These are phyloP conservation scores for Decapterus maruadsi DNA, from an alignment of 2,797 vertebrate species.

Conservation along the genomic window DNA sequence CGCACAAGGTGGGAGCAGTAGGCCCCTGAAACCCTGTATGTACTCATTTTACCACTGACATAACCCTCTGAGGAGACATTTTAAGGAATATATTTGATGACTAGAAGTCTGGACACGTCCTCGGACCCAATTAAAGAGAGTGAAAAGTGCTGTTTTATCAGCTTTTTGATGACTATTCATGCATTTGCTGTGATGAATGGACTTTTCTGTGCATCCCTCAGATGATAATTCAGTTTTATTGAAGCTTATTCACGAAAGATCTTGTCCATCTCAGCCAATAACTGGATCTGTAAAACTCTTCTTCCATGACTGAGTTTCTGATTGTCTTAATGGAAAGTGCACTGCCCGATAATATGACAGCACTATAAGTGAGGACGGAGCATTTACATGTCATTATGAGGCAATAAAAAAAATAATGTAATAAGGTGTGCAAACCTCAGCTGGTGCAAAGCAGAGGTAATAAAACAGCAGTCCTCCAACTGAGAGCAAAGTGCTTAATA, in stretches of 20 bases:
- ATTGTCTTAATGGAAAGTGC: constrained; percentile 21
- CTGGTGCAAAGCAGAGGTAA: not conserved
- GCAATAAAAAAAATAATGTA: constrained; percentile 14
- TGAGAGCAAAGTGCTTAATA: not conserved
- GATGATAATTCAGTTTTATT: constrained; percentile 31
- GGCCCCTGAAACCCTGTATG: too few species aligned
- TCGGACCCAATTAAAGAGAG: constrained; percentile 35
- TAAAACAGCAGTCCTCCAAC: not conserved
- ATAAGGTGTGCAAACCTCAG: constrained; percentile 14
- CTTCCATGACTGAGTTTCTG: not conserved
- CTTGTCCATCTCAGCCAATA: not conserved
- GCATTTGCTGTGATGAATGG: constrained; percentile 17
- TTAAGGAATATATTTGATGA: constrained; percentile 22
- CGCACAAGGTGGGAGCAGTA: too few species aligned
- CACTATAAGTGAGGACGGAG: constrained; percentile 8
- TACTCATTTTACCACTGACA: not conserved
- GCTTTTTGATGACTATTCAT: constrained; percentile 53
- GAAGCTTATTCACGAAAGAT: constrained; percentile 13
- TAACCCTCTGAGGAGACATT: not conserved
- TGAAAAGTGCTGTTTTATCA: constrained; percentile 45
- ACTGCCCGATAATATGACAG: constrained; percentile 13
- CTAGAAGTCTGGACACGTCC: constrained; percentile 34
- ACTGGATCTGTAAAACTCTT: not conserved
- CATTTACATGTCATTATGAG: constrained; percentile 4
- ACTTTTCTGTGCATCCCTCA: constrained; percentile 27